Base-by-base conservation (phyloP, 2,113 vertebrate species). In the Chaetorhynchus papuensis region DNA sequence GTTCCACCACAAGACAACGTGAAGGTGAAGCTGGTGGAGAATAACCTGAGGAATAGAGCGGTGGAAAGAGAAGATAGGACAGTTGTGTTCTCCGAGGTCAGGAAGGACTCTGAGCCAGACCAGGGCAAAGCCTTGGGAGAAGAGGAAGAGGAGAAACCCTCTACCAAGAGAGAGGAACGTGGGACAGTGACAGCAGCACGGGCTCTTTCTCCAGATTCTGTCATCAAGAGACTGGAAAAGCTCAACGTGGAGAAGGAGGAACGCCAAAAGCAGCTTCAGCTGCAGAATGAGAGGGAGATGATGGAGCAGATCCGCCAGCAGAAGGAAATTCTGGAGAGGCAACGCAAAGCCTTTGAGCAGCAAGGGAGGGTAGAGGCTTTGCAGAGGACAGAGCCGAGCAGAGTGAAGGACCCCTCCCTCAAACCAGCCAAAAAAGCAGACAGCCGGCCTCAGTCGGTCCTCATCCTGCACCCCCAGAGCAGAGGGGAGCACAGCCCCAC, bases 221-320 rank as follows among this genome's bases (percentile, higher is more conserved):
- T 99, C 60, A 97, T 99, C 65, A 98, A 98, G 93, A 99, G 98
- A 60, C 98, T 99, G 70, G 98, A 99, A 95, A 98, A 98, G 49
- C 97, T 99, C 64, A 99, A 99, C 0, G 98, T 98, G 85, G 98
- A 99, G 93, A 99, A 99, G 80, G 98, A 99, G 93, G 98, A 98
- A 93, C 97, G 99, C n/a, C 98, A 98, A 94, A 99, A 99, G 44
- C 98, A 98, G 57, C 98, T 98, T 84, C 99, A 98, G 90, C 98
- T 98, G 90, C 98, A 99, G 83, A 99, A 99, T 12, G 99, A 99
- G 95, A 98, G 95, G 89, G 98, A 99, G 90, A 99, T 99, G 99
- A 99, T 99, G 99, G 98, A 99, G 94, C 98, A 99, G 97, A 99
- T 99, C 90, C 98, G 99, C 9, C 98, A 98, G 72, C 99, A 99